Evolutionary conservation across 2,113 vertebrate genomes (phyloP), one percentile per base, ranked within the genome.

Genomic region (Athene cunicularia): DNA sequence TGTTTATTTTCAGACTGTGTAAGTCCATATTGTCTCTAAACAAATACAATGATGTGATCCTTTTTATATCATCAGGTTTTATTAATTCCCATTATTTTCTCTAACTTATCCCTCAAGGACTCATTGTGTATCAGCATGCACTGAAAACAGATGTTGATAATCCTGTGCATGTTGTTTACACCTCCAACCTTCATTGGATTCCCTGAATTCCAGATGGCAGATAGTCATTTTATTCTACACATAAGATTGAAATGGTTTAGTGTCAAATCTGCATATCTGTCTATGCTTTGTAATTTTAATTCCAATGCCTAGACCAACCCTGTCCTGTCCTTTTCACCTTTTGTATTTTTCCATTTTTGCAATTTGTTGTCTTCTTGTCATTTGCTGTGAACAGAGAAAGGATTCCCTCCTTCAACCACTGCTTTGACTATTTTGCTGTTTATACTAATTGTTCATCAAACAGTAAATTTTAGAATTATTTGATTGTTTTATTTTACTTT

Each of bases 71-170:
- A 80, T 37, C 21, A 60, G 43, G 9, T 84, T 97, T 93, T 70
- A 93, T 83, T 86, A 83, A 63, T 92, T 94, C 53, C 56, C 60
- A 47, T 82, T 93, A 85, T 88, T 94, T 85, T 79, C 41, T 93
- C 56, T 67, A 88, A 45, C 50, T 60, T 70, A 67, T 33, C 47
- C 88, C 67, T 94, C 71, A 93, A 85, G 60, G 73, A 82, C 47
- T 95, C 39, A 14, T 58, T 58, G 67, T 19, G 24, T 71, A 92
- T 39, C 77, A 89, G 80, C 75, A 92, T 23, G 53, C 66, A 90
- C 56, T 74, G 68, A 88, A 97, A 96, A 93, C 87, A 96, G 86
- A 94, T 92, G 93, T 89, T 95, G 87, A 93, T 96, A 97, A 83
- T 82, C 80, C 76, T 88, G n/a, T 66, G 59, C 89, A 52, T 89